Conservation (phyloP, 2,888 invertebrate genomes). For the Eutolmus rufibarbis region DNA sequence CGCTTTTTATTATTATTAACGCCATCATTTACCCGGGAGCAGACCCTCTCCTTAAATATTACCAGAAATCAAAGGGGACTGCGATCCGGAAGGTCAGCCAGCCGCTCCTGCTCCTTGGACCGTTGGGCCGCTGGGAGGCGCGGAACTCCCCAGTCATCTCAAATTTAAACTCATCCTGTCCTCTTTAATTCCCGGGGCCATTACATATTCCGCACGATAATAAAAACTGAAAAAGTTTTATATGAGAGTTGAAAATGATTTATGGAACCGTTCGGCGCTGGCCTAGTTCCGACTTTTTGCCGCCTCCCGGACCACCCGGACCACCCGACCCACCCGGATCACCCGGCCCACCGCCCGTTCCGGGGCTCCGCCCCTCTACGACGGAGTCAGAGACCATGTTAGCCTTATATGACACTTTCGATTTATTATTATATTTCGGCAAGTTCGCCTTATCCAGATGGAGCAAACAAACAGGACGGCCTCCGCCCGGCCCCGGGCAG, state of each 20-base stretch:
- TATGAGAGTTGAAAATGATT: slow-evolving; percentile 47
- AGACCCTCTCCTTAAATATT: slow-evolving; percentile 23
- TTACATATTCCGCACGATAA: slow-evolving; percentile 43
- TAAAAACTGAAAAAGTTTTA: slow-evolving; percentile 47
- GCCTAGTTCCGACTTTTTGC: slow-evolving; percentile 29
- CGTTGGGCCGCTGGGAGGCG: neutral
- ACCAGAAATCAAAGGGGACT: slow-evolving; percentile 4
- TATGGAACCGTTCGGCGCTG: slow-evolving; percentile 35
- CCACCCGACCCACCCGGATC: no score
- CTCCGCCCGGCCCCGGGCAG: neutral
- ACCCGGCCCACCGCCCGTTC: neutral
- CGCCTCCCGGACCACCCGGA: neutral
- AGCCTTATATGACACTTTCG: slow-evolving; percentile 47
- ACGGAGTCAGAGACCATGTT: slow-evolving; percentile 41
- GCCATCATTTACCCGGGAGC: slow-evolving; percentile 39
- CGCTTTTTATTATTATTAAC: slow-evolving; percentile 44
- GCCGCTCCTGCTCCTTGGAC: neutral
- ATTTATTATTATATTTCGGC: slow-evolving; percentile 43
- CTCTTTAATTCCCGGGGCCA: slow-evolving; percentile 16
- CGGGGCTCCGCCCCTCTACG: neutral
- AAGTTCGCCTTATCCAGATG: slow-evolving; percentile 32
- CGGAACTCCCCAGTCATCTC: slow-evolving; percentile 17
- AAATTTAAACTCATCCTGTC: slow-evolving; percentile 35
- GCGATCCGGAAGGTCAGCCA: neutral
- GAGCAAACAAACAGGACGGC: slow-evolving; percentile 26